phyloP scores from a whole-genome alignment of 2,113 vertebrate species.

The Rhipidura dahli region DNA sequence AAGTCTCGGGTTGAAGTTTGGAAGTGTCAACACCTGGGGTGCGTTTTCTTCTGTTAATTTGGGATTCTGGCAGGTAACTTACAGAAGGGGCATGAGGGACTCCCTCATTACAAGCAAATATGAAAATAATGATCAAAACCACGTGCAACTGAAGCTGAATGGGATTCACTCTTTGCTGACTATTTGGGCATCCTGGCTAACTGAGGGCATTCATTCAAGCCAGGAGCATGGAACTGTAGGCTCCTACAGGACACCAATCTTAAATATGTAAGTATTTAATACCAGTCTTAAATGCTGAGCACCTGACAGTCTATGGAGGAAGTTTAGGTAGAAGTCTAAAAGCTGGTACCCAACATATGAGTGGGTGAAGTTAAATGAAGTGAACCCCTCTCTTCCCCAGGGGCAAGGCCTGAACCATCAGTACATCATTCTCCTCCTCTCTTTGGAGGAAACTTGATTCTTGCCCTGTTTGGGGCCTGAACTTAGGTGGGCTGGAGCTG shows the following conservation, averaged over 20 bases:
- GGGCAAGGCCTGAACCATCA: not conserved
- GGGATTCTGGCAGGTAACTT: not conserved
- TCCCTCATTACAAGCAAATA: not conserved
- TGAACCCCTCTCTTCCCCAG: not conserved
- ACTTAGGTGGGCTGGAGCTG: not conserved
- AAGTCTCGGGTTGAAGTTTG: not conserved
- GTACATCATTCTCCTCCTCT: not conserved
- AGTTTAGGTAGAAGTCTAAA: not conserved
- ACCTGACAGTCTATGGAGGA: not conserved
- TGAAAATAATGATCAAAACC: not conserved
- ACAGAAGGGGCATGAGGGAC: not conserved
- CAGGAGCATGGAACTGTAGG: not conserved
- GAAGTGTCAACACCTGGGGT: not conserved
- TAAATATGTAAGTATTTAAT: not conserved
- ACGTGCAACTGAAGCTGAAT: not conserved
- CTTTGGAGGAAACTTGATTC: not conserved
- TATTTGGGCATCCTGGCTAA: not conserved
- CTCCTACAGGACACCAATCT: not conserved
- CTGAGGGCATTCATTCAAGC: not conserved
- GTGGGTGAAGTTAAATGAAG: not conserved
- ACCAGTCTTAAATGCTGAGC: not conserved
- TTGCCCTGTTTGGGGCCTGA: not conserved
- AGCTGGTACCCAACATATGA: not conserved
- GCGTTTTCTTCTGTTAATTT: not conserved
- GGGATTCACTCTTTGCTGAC: not conserved